phyloP scores from a whole-genome alignment of 1,140 invertebrate genomes.

The Homalodisca vitripennis region DNA sequence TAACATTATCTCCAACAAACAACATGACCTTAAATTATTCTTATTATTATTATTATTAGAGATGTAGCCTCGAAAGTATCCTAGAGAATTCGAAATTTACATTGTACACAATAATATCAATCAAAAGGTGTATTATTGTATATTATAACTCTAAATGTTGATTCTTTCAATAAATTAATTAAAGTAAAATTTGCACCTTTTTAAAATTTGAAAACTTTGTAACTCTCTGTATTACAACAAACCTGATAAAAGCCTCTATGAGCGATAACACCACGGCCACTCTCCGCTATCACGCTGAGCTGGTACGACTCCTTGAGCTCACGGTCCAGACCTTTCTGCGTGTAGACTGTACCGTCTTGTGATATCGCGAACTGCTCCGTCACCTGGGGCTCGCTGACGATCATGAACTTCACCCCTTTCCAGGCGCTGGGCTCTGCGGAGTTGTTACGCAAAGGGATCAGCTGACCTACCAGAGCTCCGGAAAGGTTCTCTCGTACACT shows the following conservation, averaged over 20 bases:
- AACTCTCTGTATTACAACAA: too few species aligned
- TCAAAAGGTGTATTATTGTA: too few species aligned
- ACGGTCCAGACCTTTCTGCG: constrained; percentile 70
- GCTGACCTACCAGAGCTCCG: constrained; percentile 71
- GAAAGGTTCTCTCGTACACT: constrained; percentile 75
- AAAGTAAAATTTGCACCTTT: too few species aligned
- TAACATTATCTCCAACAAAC: too few species aligned
- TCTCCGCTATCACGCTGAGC: constrained; percentile 77
- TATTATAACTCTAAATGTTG: too few species aligned
- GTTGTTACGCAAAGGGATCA: constrained; percentile 48
- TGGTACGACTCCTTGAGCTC: constrained; percentile 72
- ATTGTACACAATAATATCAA: too few species aligned
- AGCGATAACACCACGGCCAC: constrained; percentile 53
- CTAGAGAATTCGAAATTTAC: too few species aligned
- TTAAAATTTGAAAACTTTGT: too few species aligned
- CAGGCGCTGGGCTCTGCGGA: constrained; percentile 37
- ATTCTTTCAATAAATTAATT: too few species aligned
- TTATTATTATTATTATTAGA: too few species aligned
- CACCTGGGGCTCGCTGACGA: constrained; percentile 77
- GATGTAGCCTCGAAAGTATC: too few species aligned
- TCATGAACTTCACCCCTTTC: constrained; percentile 62
- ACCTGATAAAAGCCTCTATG: constrained; percentile 33
- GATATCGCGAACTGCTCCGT: constrained; percentile 72
- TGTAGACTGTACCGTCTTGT: constrained; percentile 75
- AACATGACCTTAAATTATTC: too few species aligned